A percentile compares a stretch with the other conserved stretches of the same genome.
phyloP scores from a whole-genome alignment of 2,113 vertebrate genomes.

The Percopsis transmontana region DNA sequence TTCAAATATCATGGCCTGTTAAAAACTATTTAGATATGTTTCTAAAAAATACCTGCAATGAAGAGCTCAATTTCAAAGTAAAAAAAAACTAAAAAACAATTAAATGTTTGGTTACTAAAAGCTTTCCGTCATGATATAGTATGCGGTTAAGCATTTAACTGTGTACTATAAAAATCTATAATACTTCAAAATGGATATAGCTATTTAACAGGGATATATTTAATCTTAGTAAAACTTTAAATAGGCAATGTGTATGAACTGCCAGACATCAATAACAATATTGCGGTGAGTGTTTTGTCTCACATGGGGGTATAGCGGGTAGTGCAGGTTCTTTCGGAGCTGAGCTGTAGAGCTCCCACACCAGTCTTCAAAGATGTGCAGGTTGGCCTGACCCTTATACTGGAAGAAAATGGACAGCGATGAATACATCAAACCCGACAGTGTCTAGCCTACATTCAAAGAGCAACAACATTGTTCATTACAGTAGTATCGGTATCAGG shows the following conservation, averaged over 20 bases:
- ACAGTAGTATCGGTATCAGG: neutral
- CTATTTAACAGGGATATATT: neutral
- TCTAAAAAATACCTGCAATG: too few relatives aligned
- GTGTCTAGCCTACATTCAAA: neutral
- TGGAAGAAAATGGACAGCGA: constrained; percentile 49
- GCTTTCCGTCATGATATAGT: neutral
- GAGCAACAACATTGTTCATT: constrained; percentile 6
- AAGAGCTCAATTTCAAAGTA: too few relatives aligned
- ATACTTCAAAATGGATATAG: neutral
- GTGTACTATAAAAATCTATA: too few relatives aligned
- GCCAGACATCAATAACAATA: neutral
- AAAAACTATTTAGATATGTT: too few relatives aligned
- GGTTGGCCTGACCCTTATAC: constrained; percentile 87
- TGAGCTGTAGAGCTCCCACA: constrained; percentile 85
- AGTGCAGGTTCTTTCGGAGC: constrained; percentile 88
- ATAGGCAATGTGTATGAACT: neutral
- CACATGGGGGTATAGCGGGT: constrained; percentile 90
- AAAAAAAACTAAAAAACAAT: neutral
- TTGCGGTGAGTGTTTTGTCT: constrained; percentile 64
- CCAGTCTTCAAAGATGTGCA: constrained; percentile 97
- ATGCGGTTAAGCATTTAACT: neutral
- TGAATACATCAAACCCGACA: neutral
- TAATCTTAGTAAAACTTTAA: neutral
- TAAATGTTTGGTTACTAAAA: neutral
- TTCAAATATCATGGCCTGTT: too few relatives aligned